Conservation (phyloP, 1,140 invertebrate species). For the Hetaerina americana region DNA sequence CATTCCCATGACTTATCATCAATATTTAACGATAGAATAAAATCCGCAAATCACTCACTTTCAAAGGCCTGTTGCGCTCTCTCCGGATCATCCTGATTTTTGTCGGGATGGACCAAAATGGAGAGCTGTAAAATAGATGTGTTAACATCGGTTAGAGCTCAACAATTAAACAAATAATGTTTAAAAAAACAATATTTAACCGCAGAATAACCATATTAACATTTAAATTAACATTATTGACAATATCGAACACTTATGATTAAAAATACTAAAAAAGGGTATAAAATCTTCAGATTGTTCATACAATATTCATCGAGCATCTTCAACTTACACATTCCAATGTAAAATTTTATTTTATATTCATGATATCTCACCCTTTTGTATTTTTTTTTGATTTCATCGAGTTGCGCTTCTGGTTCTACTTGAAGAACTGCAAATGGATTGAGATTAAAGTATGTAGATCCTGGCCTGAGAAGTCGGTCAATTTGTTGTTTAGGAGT, state of each 20-base stretch:
- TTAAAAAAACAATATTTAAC: constrained; percentile 9
- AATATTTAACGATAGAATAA: no score
- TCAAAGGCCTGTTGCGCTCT: constrained; percentile 89
- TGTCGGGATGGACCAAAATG: constrained; percentile 96
- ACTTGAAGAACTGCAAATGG: constrained; percentile 93
- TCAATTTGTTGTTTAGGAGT: constrained; percentile 94
- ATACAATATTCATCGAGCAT: no score
- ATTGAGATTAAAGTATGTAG: constrained; percentile 93
- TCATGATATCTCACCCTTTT: constrained; percentile 44
- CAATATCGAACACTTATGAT: not conserved
- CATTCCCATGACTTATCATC: no score
- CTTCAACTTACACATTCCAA: no score
- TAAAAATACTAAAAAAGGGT: no score
- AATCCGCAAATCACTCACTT: no score
- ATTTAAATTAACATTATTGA: not conserved
- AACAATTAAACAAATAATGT: constrained; percentile 13
- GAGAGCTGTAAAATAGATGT: constrained; percentile 52
- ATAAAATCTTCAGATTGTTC: no score
- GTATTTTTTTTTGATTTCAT: constrained; percentile 95
- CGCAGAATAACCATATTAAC: not conserved
- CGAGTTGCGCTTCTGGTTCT: constrained; percentile 74
- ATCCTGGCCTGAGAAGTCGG: constrained; percentile 77
- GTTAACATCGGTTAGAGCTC: not conserved
- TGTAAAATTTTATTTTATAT: no score
- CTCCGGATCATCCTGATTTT: constrained; percentile 92